Conservation (phyloP, 2,797 vertebrate species). For the Chelonia mydas region DNA sequence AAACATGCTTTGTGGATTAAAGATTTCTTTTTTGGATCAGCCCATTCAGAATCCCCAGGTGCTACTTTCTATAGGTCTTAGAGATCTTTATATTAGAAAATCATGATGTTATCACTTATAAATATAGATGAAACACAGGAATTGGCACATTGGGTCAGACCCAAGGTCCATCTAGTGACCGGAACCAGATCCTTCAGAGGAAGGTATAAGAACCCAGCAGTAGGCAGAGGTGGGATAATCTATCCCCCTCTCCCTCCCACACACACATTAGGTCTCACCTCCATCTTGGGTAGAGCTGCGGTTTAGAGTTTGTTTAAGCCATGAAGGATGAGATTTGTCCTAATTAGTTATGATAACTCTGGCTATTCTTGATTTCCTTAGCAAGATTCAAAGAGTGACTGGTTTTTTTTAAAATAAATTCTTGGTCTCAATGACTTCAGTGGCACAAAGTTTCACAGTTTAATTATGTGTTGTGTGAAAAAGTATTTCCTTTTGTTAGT, state of each 20-base stretch:
- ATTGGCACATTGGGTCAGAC: not conserved
- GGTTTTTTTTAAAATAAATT: not conserved
- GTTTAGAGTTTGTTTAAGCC: not conserved
- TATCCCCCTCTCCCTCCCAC: rapidly evolving
- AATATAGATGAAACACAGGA: not conserved
- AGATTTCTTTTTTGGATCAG: not conserved
- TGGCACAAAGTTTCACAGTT: not conserved
- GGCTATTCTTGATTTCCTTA: not conserved
- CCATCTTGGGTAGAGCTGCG: too few relatives aligned
- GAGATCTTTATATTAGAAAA: not conserved
- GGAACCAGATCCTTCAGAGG: not conserved
- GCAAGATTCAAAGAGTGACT: too few relatives aligned
- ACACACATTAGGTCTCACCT: too few relatives aligned
- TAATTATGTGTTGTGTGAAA: not conserved
- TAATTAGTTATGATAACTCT: not conserved
- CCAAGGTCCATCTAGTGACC: not conserved
- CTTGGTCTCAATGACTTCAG: not conserved
- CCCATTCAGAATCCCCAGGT: not conserved
- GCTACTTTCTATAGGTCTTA: not conserved
- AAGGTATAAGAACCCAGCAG: not conserved
- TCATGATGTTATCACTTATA: not conserved
- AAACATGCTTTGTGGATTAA: not conserved
- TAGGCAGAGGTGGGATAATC: not conserved
- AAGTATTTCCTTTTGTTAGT: not conserved
- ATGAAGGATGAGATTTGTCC: not conserved